A percentile compares a stretch with the other conserved stretches of the same genome.
phyloP scores from a whole-genome alignment of 1,140 invertebrate species.

The Pseudobourletiella spinata region DNA sequence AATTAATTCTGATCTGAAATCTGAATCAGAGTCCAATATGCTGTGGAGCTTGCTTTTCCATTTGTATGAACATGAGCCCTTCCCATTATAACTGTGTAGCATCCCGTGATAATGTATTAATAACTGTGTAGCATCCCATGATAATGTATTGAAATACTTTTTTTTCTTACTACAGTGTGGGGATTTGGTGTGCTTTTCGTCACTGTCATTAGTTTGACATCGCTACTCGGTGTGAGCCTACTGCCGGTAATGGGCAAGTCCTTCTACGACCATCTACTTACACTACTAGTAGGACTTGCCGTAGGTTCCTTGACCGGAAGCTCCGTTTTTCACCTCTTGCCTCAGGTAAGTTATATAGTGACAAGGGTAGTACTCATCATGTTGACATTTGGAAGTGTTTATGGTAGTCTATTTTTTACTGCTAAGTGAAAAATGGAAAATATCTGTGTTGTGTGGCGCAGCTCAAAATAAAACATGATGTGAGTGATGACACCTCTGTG shows the following conservation, averaged over 20 bases:
- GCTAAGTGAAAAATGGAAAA: neutral
- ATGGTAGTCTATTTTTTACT: neutral
- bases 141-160: no score
- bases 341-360: slow-evolving; percentile 43
- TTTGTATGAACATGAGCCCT: no score
- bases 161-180: no score
- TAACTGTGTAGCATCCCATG: no score
- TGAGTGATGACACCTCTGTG: no score
- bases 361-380: neutral
- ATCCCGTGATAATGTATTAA: no score
- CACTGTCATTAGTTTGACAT: slow-evolving; percentile 53
- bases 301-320: slow-evolving; percentile 57
- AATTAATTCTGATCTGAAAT: no score
- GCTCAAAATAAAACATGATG: no score
- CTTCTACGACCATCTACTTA: slow-evolving; percentile 52
- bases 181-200: slow-evolving; percentile 52
- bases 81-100: no score
- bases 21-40: no score
- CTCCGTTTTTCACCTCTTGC: slow-evolving; percentile 54
- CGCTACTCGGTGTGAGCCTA: slow-evolving; percentile 51
- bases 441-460: no score
- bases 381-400: neutral
- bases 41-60: no score
- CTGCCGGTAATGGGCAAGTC: slow-evolving; percentile 52
- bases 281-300: slow-evolving; percentile 53